Percentiles rank a stretch among this genome's conserved stretches.
Conservation (phyloP, 2,113 vertebrate species). For the Cichladusa arquata region DNA sequence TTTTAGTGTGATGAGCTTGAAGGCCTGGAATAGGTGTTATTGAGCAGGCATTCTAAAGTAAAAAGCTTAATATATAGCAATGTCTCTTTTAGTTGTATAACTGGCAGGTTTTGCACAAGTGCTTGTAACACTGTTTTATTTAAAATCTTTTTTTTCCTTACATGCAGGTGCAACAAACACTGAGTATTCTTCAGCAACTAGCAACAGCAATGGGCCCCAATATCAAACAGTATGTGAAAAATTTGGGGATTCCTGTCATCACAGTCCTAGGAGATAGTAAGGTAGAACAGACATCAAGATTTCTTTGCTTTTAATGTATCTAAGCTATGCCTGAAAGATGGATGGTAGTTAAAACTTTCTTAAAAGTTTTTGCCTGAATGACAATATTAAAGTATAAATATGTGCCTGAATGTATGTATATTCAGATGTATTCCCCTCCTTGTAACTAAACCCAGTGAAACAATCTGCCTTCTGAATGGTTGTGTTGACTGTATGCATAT, state of each 20-base stretch:
- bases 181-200: constrained; percentile 91
- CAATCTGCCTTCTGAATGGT: neutral
- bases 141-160: neutral
- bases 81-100: neutral
- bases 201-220: constrained; percentile 90
- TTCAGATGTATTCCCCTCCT: neutral
- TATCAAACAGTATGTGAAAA: constrained; percentile 91
- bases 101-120: neutral
- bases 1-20: neutral
- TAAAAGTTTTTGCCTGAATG: neutral
- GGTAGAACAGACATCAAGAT: constrained; percentile 69
- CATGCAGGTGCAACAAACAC: constrained; percentile 90
- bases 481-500: neutral
- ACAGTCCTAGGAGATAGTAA: constrained; percentile 97
- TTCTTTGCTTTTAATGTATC: neutral
- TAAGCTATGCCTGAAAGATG: neutral
- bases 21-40: neutral
- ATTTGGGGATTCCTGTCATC: constrained; percentile 87
- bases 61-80: neutral
- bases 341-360: neutral
- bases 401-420: neutral
- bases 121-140: neutral
- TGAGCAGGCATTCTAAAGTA: neutral
- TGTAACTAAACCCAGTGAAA: neutral
- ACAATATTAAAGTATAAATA: neutral